Conservation (phyloP, 2,797 vertebrate genomes). For the Acanthornis magna region DNA sequence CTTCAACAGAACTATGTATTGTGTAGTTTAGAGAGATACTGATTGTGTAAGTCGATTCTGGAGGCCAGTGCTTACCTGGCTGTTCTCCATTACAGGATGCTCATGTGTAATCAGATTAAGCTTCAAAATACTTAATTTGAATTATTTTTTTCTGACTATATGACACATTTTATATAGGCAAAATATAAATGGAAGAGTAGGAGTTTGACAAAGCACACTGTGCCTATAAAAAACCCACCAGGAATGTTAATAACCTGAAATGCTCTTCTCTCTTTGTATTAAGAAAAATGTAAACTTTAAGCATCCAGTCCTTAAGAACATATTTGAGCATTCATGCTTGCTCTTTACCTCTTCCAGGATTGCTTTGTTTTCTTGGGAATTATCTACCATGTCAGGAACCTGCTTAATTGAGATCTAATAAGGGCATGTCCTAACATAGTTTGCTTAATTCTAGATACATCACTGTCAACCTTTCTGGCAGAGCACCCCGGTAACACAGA, state of each 20-base stretch:
- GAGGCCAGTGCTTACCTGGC: background rate
- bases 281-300: background rate
- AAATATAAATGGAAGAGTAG: background rate
- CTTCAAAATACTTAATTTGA: background rate
- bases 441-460: background rate
- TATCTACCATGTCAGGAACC: background rate
- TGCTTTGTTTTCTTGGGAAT: background rate
- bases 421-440: background rate
- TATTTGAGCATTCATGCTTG: background rate
- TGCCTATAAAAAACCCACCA: background rate
- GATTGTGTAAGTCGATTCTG: background rate
- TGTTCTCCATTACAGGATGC: background rate
- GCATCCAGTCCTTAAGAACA: background rate
- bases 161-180: background rate
- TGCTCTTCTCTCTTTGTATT: background rate
- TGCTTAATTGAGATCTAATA: background rate
- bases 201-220: background rate
- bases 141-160: background rate
- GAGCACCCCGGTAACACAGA: background rate
- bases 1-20: background rate
- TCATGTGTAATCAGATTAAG: background rate
- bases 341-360: background rate
- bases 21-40: background rate
- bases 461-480: background rate
- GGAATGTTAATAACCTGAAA: background rate